These are phyloP conservation scores for Habropoda laboriosa DNA, from an alignment of 1,140 invertebrate species.

Conservation along the genomic window DNA sequence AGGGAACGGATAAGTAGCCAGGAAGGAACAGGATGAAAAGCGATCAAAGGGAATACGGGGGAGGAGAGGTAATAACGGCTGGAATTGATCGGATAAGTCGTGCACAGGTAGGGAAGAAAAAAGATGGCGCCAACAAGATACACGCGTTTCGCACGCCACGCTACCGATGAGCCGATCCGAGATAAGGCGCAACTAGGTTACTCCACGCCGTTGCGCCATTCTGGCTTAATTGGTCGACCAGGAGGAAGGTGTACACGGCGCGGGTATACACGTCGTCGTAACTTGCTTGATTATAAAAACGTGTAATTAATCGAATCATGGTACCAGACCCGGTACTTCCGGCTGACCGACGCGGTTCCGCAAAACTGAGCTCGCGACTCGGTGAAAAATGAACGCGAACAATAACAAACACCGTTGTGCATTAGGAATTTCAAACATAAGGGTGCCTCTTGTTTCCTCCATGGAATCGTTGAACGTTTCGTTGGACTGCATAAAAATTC, in stretches of 20 bases:
- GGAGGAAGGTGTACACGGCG: constrained; percentile 50
- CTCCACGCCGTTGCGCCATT: constrained; percentile 74
- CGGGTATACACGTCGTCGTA: constrained; percentile 25
- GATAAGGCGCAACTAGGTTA: constrained; percentile 78
- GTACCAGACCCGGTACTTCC: background rate
- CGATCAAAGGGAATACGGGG: constrained; percentile 9
- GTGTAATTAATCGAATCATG: constrained; percentile 42
- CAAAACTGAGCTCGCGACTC: background rate
- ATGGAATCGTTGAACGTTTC: too few relatives aligned
- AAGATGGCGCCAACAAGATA: constrained; percentile 76
- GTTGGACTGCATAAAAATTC: too few relatives aligned
- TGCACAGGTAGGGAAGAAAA: constrained; percentile 57
- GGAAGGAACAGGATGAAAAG: background rate
- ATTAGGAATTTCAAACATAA: background rate
- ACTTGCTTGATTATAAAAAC: constrained; percentile 53
- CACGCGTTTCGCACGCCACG: constrained; percentile 74
- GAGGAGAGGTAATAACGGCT: constrained; percentile 39
- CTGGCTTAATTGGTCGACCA: constrained; percentile 72
- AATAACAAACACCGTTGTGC: background rate
- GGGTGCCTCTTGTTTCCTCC: background rate
- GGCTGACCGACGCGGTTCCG: background rate
- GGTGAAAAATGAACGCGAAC: background rate
- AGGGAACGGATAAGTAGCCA: background rate
- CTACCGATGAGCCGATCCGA: constrained; percentile 73
- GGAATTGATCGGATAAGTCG: constrained; percentile 27